Base-by-base conservation (phyloP, 2,888 invertebrate species). In the Parthenolecanium corni region DNA sequence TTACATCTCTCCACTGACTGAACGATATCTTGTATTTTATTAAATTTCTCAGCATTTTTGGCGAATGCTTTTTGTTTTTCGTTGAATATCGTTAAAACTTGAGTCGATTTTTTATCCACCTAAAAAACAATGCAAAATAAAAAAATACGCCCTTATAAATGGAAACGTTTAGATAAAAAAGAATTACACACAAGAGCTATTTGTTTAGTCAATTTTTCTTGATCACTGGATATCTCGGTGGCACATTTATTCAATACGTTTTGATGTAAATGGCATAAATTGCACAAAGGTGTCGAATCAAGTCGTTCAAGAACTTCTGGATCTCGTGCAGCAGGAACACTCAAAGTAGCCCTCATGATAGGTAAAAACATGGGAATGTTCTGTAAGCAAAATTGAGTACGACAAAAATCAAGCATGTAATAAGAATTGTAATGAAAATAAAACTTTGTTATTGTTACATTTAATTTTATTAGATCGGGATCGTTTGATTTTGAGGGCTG, bases 321-420 rank as follows among this genome's bases (percentile, higher is more conserved):
- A 73, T 94, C 93, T 52, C 89, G 78, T 0, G 89, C 86, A 21
- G 76, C 77, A 0, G 92, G 89, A 58, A 91, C 75, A 46, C 90
- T 90, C 1, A 92, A 74, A 0, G 91, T 88, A 0, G 90, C 91
- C 42, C 92, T 76, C 83, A 95, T 89, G 53, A 95, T 91, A 0
- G 95, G 95, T 61, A 93, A 75, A 73, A 95, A 94, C 74, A 90
- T 88, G 2, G 94, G 93, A 69, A 94, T 92, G 68, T 80, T 84
- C 79, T 88, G 76, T 36, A 68, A 67, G 57, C 67, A 69, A 56
- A 52, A 23, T n/a, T n/a, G n/a, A 47, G 51, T 62, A 53, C 20
- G 6, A 42, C 46, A 42, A 18, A 52, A 36, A 52, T 56, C 54
- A 42, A 52, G 18, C 38, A 44, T n/a, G 49, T 23, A 42, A 46